Evolutionary conservation across 1,140 invertebrate genomes (phyloP), one percentile per base, ranked within the genome.

Genomic region (Dinoponera quadriceps): DNA sequence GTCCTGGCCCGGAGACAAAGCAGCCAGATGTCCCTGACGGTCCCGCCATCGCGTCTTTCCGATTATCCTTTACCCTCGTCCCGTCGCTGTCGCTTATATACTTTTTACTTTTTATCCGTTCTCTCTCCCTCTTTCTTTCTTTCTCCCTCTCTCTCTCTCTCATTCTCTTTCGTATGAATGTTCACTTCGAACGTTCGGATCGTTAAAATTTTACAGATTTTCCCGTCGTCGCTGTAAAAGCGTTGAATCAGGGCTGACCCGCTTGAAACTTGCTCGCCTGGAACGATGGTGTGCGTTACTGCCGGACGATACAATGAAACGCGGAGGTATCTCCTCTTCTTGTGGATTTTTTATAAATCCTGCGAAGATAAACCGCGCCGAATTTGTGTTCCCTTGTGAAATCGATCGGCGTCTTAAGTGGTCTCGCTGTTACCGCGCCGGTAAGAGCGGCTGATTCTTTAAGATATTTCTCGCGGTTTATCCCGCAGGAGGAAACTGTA

Each of bases 1-100:
- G 89, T 89, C 86, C 90, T 91, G 89, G 89, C 87, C 68, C 71
- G 82, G 63, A 89, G 88, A 91, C 89, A 91, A 90, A 89, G 86
- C 85, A 81, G 74, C 88, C 89, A 91, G 89, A 91, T 91, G 89
- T 90, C 86, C 68, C 77, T 88, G 89, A 90, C 89, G 82, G 75
- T 85, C 77, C 74, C 55, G 57, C 88, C 77, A 66, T 81, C 65
- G 73, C 69, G 48, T 89, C 78, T 60, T 84, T 78, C 85, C 87
- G 87, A 89, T 89, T 88, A 88, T 88, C 86, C 75, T 88, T 88
- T 85, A 83, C 74, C 63, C 66, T 84, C 85, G 49, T 65, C 60
- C 77, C 68, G 29, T 38, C 25, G 65, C 72, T 77, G 38, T 88
- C 66, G 75, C 75, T 80, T 80, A 80, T 81, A 68, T 81, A 68